A percentile compares a stretch with the other conserved stretches of the same genome.
These are phyloP conservation scores for Sycophaga agraensis DNA, from an alignment of 1,140 invertebrate genomes.

Conservation along the genomic window DNA sequence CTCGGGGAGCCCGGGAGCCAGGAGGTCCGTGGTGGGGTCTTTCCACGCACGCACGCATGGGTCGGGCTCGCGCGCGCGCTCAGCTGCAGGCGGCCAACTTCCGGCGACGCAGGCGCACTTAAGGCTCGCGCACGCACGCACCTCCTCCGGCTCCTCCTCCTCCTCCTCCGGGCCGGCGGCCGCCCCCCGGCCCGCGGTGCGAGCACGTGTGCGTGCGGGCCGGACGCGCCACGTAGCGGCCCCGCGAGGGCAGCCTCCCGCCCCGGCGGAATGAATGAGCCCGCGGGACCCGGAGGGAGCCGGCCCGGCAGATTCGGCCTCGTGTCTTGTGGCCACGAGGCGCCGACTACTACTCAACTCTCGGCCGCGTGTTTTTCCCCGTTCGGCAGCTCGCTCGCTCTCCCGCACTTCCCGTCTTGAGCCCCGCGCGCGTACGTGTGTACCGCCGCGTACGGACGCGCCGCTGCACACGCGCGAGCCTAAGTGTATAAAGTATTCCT, in stretches of 20 bases:
- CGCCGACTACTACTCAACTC: not conserved
- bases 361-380: not conserved
- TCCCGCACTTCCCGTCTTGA: not conserved
- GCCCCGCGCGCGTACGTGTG: not conserved
- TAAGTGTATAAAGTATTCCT: not conserved
- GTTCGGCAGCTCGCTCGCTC: not conserved
- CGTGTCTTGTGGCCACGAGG: not conserved
- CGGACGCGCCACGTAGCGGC: too few species aligned
- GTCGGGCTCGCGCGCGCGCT: not conserved
- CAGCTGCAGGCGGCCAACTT: not conserved
- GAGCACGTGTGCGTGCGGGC: not conserved
- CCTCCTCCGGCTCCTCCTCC: conserved; percentile 17
- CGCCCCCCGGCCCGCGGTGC: not conserved
- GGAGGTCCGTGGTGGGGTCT: too few species aligned
- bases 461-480: not conserved
- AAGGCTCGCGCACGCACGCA: conserved; percentile 6
- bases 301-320: not conserved
- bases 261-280: not conserved
- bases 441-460: not conserved
- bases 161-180: conserved; percentile 10
- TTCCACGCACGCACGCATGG: too few species aligned
- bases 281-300: not conserved
- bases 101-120: conserved; percentile 30
- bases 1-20: too few species aligned
- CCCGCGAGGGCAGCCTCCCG: not conserved